phyloP scores from a whole-genome alignment of 2,888 invertebrate species.

The Cremastobaeus sp. region DNA sequence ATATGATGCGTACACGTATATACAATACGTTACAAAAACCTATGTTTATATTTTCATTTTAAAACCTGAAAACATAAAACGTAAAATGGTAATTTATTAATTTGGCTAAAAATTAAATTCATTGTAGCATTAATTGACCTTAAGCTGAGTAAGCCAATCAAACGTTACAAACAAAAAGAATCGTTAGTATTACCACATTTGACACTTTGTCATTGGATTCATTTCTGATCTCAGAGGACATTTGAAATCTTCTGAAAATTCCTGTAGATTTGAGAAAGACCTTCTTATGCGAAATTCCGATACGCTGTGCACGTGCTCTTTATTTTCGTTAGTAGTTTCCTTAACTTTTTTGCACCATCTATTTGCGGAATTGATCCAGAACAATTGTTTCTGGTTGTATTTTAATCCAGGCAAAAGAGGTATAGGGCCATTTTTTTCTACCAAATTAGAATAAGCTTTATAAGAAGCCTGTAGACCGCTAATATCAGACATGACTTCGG shows the following conservation, averaged over 20 bases:
- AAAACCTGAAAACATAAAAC: too few species aligned
- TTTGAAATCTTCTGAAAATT: constrained; percentile 4
- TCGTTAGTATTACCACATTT: constrained; percentile 2
- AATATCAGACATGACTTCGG: neutral
- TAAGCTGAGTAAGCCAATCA: too few species aligned
- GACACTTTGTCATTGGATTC: constrained; percentile 9
- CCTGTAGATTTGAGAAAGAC: neutral
- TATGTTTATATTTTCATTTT: too few species aligned
- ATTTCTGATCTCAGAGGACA: constrained; percentile 8
- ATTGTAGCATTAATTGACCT: too few species aligned
- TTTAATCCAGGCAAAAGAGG: constrained; percentile 8
- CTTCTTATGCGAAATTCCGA: neutral
- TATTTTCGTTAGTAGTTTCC: neutral
- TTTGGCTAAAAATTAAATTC: too few species aligned
- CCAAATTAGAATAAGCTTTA: neutral
- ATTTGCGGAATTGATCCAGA: neutral
- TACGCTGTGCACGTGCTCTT: too few species aligned
- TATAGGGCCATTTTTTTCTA: neutral
- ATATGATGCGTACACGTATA: too few species aligned
- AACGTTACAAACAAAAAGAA: too few species aligned
- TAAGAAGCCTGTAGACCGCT: neutral
- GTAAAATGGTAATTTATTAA: too few species aligned
- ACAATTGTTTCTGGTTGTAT: too few species aligned
- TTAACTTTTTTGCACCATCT: neutral
- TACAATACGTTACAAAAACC: too few species aligned